Evolutionary conservation across 2,888 invertebrate genomes (phyloP), one percentile per base, ranked within the genome.

Genomic region (Sarcophaga rosellei): DNA sequence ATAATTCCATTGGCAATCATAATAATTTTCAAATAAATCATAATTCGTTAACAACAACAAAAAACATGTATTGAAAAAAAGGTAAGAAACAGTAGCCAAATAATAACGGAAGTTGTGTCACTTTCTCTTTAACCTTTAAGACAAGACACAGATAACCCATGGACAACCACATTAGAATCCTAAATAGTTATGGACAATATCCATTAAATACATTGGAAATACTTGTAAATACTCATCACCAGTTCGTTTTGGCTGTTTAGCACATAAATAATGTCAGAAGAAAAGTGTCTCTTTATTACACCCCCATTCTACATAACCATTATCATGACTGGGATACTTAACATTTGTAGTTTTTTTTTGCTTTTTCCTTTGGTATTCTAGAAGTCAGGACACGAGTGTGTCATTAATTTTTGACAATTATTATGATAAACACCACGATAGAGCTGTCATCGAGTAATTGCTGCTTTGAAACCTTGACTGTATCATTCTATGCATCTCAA

Each of bases 401-500:
- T 77, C 85, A 87, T 85, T 83, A 87, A 75, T 87, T 75, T 87
- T 81, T 81, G 85, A 87, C 87, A 85, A 85, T 85, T 87, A 87
- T 82, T 84, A 82, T 87, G 87, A 87, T 81, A 79, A 85, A 81
- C 80, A 75, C 53, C 77, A 85, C 82, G 73, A 76, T 74, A 78
- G 81, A 86, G 57, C 84, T 86, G 86, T 86, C 86, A 86, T 84
- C 86, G 86, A 72, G 84, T 86, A 86, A 81, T 81, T 87, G 80
- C 72, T 74, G 44, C 57, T 69, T 57, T 74, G 35, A 80, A 84
- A 74, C 73, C 65, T 45, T 77, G 61, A 61, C 23, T 72, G 63
- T 12, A 70, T 73, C 79, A 62, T 73, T 73, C 47, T n/a, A 62
- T 82, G 87, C 87, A 84, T 86, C 86, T 78, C 78, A 87, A 87